phyloP scores from a whole-genome alignment of 1,140 invertebrate genomes.

The Cydia strobilella region DNA sequence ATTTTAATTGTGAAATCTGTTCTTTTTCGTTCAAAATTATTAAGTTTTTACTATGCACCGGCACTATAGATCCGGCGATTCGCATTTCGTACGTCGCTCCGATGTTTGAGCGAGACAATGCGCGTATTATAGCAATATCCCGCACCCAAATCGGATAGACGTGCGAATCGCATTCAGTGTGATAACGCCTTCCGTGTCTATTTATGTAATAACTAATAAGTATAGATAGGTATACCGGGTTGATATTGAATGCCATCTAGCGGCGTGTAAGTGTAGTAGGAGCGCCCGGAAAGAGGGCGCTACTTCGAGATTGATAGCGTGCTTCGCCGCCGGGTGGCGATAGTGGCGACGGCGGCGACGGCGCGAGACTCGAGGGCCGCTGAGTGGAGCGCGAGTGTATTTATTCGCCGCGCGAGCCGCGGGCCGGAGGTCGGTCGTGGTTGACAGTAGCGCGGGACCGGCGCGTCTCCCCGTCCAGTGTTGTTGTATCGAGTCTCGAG shows the following conservation, averaged over 20 bases:
- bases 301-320: slow-evolving; percentile 39
- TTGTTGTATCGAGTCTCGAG: slow-evolving; percentile 61
- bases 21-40: too few species aligned
- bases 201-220: too few species aligned
- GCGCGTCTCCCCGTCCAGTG: slow-evolving; percentile 68
- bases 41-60: too few species aligned
- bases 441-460: slow-evolving; percentile 69
- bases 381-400: slow-evolving; percentile 50
- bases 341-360: slow-evolving; percentile 31
- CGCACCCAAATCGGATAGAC: too few species aligned
- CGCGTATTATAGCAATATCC: too few species aligned
- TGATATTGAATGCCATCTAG: slow-evolving; percentile 34
- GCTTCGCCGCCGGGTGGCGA: slow-evolving; percentile 27
- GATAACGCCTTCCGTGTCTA: too few species aligned
- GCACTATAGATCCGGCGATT: too few species aligned
- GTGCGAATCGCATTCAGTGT: too few species aligned
- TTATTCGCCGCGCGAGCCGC: slow-evolving; percentile 75
- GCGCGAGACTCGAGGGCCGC: slow-evolving; percentile 38
- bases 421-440: slow-evolving; percentile 75
- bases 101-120: too few species aligned
- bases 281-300: slow-evolving; percentile 37
- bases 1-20: too few species aligned
- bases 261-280: not conserved
- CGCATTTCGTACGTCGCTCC: too few species aligned
- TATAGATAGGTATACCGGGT: too few species aligned